Percentiles rank a stretch among this genome's conserved stretches.
These are phyloP conservation scores for Ruditapes philippinarum DNA, from an alignment of 1,140 invertebrate genomes.

Conservation along the genomic window DNA sequence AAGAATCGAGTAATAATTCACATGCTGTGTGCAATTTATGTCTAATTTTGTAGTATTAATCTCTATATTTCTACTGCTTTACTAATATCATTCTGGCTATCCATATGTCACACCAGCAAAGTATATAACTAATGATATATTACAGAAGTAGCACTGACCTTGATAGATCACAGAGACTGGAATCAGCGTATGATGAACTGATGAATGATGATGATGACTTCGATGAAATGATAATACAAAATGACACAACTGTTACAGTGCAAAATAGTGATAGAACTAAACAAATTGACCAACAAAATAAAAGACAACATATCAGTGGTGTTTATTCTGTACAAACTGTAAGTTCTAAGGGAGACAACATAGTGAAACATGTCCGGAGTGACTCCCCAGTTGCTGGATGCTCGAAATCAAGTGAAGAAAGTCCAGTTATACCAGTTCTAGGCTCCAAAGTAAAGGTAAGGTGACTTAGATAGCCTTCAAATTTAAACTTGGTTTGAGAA, in stretches of 20 bases:
- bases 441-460: slow-evolving; percentile 52
- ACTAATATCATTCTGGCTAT: too few relatives aligned
- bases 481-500: too few relatives aligned
- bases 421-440: slow-evolving; percentile 74
- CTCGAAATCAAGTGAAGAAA: slow-evolving; percentile 39
- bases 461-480: too few relatives aligned
- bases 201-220: slow-evolving; percentile 77
- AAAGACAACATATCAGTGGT: not conserved
- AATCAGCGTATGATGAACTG: slow-evolving; percentile 69
- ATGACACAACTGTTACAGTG: slow-evolving; percentile 51
- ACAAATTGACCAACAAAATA: not conserved
- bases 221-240: slow-evolving; percentile 68
- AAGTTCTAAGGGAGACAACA: slow-evolving; percentile 5
- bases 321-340: not conserved
- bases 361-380: not conserved
- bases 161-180: slow-evolving; percentile 77
- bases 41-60: too few relatives aligned
- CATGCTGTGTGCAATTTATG: too few relatives aligned
- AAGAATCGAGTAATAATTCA: too few relatives aligned
- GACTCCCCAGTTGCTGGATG: slow-evolving; percentile 23
- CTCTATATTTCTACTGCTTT: too few relatives aligned
- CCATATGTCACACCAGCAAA: too few relatives aligned
- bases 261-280: not conserved
- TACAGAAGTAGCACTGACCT: slow-evolving; percentile 26
- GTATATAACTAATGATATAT: too few relatives aligned